These are phyloP conservation scores for Halictus ligatus DNA, from an alignment of 2,888 invertebrate species.

Conservation along the genomic window DNA sequence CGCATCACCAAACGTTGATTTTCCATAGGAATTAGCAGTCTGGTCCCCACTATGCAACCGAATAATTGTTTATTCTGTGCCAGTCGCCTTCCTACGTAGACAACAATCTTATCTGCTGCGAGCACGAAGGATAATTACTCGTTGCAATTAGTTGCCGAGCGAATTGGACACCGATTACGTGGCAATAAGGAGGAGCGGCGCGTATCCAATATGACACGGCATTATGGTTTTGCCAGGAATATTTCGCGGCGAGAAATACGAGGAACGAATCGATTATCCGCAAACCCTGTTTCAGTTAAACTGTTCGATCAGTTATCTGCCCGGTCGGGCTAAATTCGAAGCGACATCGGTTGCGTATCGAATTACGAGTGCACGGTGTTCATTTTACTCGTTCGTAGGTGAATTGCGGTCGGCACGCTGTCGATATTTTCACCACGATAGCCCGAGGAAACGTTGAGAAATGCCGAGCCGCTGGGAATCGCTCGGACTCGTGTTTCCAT, in stretches of 20 bases:
- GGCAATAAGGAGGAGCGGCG: background rate
- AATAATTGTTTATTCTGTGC: background rate
- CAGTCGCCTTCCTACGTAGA: background rate
- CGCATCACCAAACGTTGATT: background rate
- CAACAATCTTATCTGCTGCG: background rate
- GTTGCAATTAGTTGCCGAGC: background rate
- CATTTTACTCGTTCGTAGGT: constrained; percentile 6
- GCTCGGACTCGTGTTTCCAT: background rate
- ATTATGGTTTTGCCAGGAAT: constrained; percentile 26
- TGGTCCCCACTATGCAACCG: background rate
- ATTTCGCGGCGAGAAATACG: constrained; percentile 28
- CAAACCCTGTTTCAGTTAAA: constrained; percentile 27
- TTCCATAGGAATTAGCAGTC: background rate
- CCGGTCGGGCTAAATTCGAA: background rate
- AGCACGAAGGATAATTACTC: constrained; percentile 11
- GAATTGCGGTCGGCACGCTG: background rate
- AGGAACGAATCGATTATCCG: constrained; percentile 41
- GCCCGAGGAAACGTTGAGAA: background rate
- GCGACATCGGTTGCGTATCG: constrained; percentile 4
- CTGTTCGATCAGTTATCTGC: constrained; percentile 17
- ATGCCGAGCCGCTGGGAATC: background rate
- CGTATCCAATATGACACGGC: constrained; percentile 23
- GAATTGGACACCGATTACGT: constrained; percentile 3
- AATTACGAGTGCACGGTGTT: background rate
- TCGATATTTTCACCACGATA: constrained; percentile 21